Evolutionary conservation across 1,140 invertebrate genomes (phyloP).

Genomic region (Mya arenaria): DNA sequence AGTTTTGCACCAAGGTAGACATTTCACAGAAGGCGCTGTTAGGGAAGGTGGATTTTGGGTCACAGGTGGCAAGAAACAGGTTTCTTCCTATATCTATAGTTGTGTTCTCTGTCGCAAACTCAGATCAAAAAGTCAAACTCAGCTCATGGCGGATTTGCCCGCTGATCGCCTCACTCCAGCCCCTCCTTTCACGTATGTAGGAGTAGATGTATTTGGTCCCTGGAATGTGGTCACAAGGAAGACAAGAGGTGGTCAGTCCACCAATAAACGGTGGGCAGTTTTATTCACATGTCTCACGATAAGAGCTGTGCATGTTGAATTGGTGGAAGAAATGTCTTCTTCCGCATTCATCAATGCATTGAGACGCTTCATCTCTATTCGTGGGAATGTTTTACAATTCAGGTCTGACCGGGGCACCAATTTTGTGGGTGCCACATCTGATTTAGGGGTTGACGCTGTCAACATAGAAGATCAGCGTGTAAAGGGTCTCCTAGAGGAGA

Average conservation of each 20-base stretch:
- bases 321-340: conserved; percentile 21
- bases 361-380: conserved; percentile 2
- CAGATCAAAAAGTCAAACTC: neutral
- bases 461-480: neutral
- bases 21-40: conserved; percentile 44
- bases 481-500: no score
- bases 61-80: conserved; percentile 25
- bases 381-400: conserved; percentile 7
- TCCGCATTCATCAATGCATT: conserved; percentile 28
- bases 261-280: conserved; percentile 12
- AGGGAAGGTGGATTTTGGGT: conserved; percentile 54
- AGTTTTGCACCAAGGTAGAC: conserved; percentile 42
- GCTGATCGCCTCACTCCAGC: conserved; percentile 33
- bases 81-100: conserved; percentile 13
- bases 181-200: conserved; percentile 90
- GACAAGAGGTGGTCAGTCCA: conserved; percentile 12
- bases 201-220: conserved; percentile 31
- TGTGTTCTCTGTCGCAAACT: conserved; percentile 39
- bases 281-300: conserved; percentile 9
- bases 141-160: conserved; percentile 19
- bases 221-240: neutral
- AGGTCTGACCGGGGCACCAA: conserved; percentile 20
- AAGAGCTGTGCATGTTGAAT: conserved; percentile 25
- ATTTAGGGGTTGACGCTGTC: conserved; percentile 13
- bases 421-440: conserved; percentile 18